Evolutionary conservation across 2,797 vertebrate species (phyloP), one percentile per base, ranked within the genome.

Genomic region (Molossus molossus): DNA sequence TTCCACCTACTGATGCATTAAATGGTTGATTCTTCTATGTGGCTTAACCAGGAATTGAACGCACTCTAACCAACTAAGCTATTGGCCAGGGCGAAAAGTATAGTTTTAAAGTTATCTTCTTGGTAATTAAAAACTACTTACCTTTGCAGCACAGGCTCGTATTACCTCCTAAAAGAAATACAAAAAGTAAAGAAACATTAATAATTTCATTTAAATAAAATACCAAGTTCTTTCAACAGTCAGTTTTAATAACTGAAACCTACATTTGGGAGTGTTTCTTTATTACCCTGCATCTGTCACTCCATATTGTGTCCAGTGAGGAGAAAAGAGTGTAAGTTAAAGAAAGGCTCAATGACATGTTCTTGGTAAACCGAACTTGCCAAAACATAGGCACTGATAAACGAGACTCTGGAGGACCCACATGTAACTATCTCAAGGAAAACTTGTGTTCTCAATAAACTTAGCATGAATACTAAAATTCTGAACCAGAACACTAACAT

Each of bases 131-230:
- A 87, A 94, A 37, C 7, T 77, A 88, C 94, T 93, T 90, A 97
- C 95, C 94, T 97, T 97, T 90, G 87, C 83, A 91, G 94, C 90
- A 95, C 75, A 73, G 87, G 90, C 84, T 89, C 62, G 87, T 87
- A 97, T 95, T 87, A 97, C 91, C 70, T 97, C 97, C 97, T 96
- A 87, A 96, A 94, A 97, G 77, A 91, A 90, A 96, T n/a, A 96
- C 50, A 88, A 29, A 77, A 90, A 90, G 82, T 62, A 75, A 95
- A 75, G 29, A 91, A 87, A 45, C 40, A 82, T 55, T 76, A 77
- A 93, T 91, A 60, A 95, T 84, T 94, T 93, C 53, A 90, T 69
- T 72, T 91, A 82, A 75, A 84, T 90, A 93, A 85, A 93, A 48
- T 65, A 88, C 20, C 23, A n/a, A 79, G 72, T 93, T n/a, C 70